Evolutionary conservation across 2,888 invertebrate species (phyloP).

Genomic region (Globia sparganii): DNA sequence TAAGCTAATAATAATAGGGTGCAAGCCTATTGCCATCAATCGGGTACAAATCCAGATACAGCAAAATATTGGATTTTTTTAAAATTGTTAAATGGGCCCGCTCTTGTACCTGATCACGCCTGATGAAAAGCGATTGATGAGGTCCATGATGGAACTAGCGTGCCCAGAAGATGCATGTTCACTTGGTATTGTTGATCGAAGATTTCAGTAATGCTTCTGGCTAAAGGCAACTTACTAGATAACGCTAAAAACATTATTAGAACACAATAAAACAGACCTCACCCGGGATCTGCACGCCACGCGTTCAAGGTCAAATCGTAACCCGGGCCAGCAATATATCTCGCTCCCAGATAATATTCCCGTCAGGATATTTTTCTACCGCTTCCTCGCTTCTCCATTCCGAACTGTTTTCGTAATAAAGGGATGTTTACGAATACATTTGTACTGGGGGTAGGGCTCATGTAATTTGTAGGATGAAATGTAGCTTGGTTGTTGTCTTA

Average conservation of each 20-base stretch:
- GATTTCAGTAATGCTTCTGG: background rate
- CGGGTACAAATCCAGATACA: background rate
- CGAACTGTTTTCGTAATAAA: constrained; percentile 56
- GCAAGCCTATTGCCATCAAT: background rate
- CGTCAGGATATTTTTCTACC: constrained; percentile 61
- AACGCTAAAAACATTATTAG: background rate
- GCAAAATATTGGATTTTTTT: background rate
- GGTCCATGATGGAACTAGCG: too few species aligned
- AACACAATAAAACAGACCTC: background rate
- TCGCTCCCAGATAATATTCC: constrained; percentile 39
- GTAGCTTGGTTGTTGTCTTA: background rate
- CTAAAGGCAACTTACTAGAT: background rate
- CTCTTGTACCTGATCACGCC: too few species aligned
- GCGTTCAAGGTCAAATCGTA: constrained; percentile 30
- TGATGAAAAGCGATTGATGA: too few species aligned
- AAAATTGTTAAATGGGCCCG: too few species aligned
- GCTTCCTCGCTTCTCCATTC: constrained; percentile 52
- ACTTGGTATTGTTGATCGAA: too few species aligned
- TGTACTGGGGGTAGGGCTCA: constrained; percentile 22
- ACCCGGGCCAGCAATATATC: constrained; percentile 31
- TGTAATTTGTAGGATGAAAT: constrained; percentile 18
- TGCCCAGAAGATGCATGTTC: too few species aligned
- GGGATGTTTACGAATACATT: constrained; percentile 59
- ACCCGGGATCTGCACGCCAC: background rate
- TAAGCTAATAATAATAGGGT: too few species aligned